Percentiles rank a stretch among this genome's conserved stretches.
Evolutionary conservation across 2,888 invertebrate genomes (phyloP).

Genomic region (Orthosia gracilis): DNA sequence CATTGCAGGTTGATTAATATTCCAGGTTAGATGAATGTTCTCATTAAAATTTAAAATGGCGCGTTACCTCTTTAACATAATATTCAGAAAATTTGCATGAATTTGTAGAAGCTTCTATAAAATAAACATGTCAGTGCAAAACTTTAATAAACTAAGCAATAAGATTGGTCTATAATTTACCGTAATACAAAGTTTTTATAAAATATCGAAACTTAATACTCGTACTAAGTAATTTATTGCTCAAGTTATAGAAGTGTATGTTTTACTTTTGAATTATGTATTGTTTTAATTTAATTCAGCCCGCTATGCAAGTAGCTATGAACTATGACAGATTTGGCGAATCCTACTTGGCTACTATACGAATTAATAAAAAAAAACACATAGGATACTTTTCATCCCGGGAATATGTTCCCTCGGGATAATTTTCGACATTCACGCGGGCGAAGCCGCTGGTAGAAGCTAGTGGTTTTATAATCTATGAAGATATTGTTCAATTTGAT

Average conservation of each 20-base stretch:
- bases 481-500: too few relatives aligned
- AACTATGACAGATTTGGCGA: too few relatives aligned
- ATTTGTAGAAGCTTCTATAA: background rate
- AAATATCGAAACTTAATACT: background rate
- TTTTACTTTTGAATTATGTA: background rate
- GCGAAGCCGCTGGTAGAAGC: too few relatives aligned
- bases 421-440: too few relatives aligned
- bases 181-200: background rate
- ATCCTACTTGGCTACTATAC: too few relatives aligned
- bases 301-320: background rate
- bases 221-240: background rate
- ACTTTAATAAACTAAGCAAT: background rate
- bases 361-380: too few relatives aligned
- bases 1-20: constrained; percentile 5
- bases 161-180: background rate
- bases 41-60: background rate
- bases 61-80: background rate
- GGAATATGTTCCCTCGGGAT: too few relatives aligned
- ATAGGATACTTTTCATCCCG: too few relatives aligned
- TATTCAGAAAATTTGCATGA: constrained; percentile 10
- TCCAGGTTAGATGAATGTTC: background rate
- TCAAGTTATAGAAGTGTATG: background rate
- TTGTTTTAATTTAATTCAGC: background rate
- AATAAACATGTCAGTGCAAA: background rate
- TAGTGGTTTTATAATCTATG: too few relatives aligned